Evolutionary conservation across 2,113 vertebrate species (phyloP).

Genomic region (Heliornis fulica): DNA sequence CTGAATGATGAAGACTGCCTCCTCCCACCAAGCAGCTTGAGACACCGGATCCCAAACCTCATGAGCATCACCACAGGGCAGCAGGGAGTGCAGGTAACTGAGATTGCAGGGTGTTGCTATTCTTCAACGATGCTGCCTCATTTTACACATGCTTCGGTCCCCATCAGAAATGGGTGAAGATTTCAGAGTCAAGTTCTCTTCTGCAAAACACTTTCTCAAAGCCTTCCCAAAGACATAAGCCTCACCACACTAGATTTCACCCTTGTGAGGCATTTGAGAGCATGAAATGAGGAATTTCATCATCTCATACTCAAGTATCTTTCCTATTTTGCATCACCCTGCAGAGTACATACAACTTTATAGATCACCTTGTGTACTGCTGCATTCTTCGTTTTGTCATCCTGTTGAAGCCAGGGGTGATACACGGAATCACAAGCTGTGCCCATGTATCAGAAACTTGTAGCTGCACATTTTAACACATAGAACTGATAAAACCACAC

Average conservation of each 20-base stretch:
- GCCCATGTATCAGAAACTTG: not conserved
- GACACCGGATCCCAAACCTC: not conserved
- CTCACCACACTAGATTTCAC: not conserved
- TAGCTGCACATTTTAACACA: not conserved
- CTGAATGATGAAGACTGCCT: accelerated
- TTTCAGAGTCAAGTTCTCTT: not conserved
- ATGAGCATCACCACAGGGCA: accelerated
- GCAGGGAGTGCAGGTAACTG: not conserved
- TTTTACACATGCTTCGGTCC: not conserved
- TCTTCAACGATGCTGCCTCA: not conserved
- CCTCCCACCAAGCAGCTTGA: accelerated
- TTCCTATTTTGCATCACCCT: not conserved
- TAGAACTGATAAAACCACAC: not conserved
- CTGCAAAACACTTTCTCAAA: not conserved
- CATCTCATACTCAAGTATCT: too few species aligned
- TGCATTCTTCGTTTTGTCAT: not conserved
- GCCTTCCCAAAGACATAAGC: not conserved
- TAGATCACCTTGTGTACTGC: not conserved
- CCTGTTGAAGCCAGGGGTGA: not conserved
- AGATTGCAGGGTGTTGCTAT: not conserved
- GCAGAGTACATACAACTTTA: not conserved
- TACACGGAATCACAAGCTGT: not conserved
- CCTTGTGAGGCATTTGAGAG: accelerated
- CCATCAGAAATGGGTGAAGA: accelerated
- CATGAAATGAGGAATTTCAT: not conserved